phyloP scores from a whole-genome alignment of 2,113 vertebrate species.

The Phyllopteryx taeniolatus region DNA sequence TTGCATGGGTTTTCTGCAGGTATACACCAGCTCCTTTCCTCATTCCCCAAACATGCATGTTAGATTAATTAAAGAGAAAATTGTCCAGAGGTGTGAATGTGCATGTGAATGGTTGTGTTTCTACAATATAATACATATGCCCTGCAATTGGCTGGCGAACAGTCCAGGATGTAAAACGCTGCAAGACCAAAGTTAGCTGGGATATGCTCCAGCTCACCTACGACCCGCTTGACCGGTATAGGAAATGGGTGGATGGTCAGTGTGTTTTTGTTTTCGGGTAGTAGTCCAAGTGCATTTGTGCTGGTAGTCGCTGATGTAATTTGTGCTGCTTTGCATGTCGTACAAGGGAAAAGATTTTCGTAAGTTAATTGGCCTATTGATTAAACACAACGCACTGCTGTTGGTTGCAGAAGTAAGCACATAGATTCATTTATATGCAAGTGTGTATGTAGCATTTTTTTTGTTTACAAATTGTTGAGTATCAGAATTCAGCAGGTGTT shows the following conservation, averaged over 20 bases:
- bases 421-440: background rate
- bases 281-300: background rate
- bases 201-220: too few species aligned
- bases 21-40: too few species aligned
- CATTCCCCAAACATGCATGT: too few species aligned
- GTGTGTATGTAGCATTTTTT: background rate
- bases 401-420: constrained; percentile 23
- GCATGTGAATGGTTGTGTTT: background rate
- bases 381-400: constrained; percentile 18
- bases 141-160: background rate
- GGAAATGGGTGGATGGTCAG: background rate
- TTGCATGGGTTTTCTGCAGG: too few species aligned
- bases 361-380: constrained; percentile 7
- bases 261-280: background rate
- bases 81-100: too few species aligned
- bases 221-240: background rate
- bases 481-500: background rate
- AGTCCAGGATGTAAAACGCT: background rate
- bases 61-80: too few species aligned
- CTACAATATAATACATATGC: background rate
- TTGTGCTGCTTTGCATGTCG: background rate
- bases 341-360: constrained; percentile 14
- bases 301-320: background rate
- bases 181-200: too few species aligned
- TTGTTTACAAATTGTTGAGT: background rate